Conservation (phyloP, 2,113 vertebrate species). For the Panthera leo region DNA sequence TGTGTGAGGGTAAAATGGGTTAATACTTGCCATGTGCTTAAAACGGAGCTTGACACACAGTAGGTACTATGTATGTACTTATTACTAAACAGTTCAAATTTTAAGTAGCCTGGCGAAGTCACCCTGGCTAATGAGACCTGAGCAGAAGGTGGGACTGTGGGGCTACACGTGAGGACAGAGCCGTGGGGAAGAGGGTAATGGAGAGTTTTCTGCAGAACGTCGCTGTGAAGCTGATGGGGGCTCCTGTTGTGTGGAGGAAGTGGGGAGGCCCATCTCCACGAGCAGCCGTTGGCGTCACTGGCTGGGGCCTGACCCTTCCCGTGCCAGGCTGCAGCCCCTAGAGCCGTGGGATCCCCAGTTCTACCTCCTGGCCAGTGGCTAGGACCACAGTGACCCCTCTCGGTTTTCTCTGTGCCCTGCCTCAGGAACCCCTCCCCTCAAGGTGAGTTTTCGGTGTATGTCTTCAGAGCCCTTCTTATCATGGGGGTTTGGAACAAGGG, state of each 20-base stretch:
- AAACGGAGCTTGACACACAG: background rate
- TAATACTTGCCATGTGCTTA: background rate
- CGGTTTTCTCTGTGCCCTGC: background rate
- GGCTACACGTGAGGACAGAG: too few species aligned
- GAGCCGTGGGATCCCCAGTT: rapidly evolving
- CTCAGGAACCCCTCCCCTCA: background rate
- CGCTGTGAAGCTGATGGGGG: rapidly evolving
- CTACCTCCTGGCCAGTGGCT: background rate
- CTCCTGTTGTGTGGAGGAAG: rapidly evolving
- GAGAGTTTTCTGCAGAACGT: rapidly evolving
- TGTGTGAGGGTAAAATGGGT: background rate
- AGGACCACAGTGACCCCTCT: background rate
- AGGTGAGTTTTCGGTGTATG: background rate
- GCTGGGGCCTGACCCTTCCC: too few species aligned
- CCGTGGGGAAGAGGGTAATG: rapidly evolving
- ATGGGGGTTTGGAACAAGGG: background rate
- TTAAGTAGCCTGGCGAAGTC: background rate
- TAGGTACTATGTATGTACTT: background rate
- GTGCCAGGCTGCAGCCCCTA: background rate
- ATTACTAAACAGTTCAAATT: background rate
- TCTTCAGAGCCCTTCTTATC: background rate
- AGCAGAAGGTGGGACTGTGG: background rate
- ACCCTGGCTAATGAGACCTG: background rate
- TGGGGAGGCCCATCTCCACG: background rate
- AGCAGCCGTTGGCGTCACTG: too few species aligned